Evolutionary conservation across 23 tunicate genomes (phyloP).

Genomic region (Corella eumyota): DNA sequence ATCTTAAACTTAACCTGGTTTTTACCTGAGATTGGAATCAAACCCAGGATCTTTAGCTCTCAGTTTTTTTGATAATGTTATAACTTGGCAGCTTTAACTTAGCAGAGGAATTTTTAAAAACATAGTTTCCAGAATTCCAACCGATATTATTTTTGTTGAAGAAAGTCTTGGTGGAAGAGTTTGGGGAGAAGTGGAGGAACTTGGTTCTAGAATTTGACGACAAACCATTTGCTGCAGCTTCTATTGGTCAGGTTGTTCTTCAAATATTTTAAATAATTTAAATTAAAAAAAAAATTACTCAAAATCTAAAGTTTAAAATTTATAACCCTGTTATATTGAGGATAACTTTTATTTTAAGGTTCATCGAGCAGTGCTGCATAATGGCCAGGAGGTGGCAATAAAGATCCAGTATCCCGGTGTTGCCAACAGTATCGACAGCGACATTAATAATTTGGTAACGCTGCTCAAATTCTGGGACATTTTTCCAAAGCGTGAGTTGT

Average conservation of each 20-base stretch:
- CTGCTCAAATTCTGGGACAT: constrained; percentile 74
- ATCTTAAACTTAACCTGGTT: no score
- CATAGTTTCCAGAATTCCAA: no score
- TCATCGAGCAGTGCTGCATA: constrained; percentile 75
- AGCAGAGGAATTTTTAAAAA: no score
- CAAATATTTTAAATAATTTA: background rate
- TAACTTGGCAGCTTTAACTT: no score
- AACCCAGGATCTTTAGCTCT: no score
- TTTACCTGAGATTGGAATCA: no score
- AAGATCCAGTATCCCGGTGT: constrained; percentile 99
- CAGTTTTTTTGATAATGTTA: no score
- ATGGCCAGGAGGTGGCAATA: constrained; percentile 87
- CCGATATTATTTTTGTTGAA: no score
- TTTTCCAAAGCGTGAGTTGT: constrained; percentile 81
- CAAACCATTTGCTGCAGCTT: constrained; percentile 99
- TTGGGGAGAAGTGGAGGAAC: constrained; percentile 78
- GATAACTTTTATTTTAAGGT: no score
- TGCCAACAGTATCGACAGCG: constrained; percentile 87
- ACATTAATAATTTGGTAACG: constrained; percentile 85
- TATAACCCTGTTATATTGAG: no score
- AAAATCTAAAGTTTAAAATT: no score
- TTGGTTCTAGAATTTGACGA: constrained; percentile 72
- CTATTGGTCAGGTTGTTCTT: constrained; percentile 79
- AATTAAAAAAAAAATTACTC: no score
- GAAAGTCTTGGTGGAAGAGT: constrained; percentile 82